Conservation (phyloP, 1,140 invertebrate species). For the Zaprionus gabonicus region DNA sequence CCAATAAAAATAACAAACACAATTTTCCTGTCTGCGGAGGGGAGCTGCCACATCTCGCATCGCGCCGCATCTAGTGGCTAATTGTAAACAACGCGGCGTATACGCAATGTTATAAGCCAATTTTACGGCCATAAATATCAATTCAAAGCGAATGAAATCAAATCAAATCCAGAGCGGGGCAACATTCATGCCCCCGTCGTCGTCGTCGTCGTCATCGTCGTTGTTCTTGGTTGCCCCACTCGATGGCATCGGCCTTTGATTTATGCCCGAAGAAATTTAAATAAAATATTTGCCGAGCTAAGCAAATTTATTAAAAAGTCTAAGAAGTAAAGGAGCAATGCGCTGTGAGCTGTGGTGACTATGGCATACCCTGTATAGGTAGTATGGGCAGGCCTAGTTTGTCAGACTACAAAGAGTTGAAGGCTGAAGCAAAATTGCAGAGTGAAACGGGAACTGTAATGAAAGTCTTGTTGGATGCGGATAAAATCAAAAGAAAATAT, state of each 20-base stretch:
- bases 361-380: neutral
- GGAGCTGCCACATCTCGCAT: neutral
- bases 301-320: conserved; percentile 71
- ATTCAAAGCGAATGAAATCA: conserved; percentile 49
- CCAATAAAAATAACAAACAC: conserved; percentile 71
- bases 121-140: conserved; percentile 72
- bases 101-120: conserved; percentile 70
- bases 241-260: conserved; percentile 46
- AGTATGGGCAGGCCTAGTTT: too few relatives aligned
- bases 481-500: too few relatives aligned
- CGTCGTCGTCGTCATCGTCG: neutral
- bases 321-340: neutral
- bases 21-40: conserved; percentile 31
- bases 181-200: conserved; percentile 7
- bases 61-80: conserved; percentile 23
- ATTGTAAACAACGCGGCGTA: conserved; percentile 37
- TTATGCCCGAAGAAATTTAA: conserved; percentile 61
- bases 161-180: conserved; percentile 34
- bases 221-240: neutral
- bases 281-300: conserved; percentile 71
- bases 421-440: neutral
- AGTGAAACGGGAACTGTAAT: neutral
- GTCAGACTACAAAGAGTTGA: too few relatives aligned
- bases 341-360: neutral
- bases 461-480: too few relatives aligned